These are phyloP conservation scores for Ginglymostoma cirratum DNA, from an alignment of 2,113 vertebrate genomes.

Conservation along the genomic window DNA sequence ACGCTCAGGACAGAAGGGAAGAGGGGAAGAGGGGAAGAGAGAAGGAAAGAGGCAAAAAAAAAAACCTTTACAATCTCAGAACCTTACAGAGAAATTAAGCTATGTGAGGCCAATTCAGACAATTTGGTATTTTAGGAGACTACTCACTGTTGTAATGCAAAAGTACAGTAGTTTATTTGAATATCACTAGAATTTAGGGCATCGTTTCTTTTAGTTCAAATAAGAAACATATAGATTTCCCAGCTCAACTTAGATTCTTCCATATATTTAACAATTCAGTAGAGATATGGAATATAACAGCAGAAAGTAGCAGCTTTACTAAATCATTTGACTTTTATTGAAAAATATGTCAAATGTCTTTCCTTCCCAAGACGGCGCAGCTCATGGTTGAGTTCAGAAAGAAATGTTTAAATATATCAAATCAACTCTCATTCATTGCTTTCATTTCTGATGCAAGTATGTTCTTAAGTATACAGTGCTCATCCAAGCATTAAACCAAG, in stretches of 20 bases:
- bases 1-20: too few relatives aligned
- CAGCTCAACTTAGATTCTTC: neutral
- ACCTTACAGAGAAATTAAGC: neutral
- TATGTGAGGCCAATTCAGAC: neutral
- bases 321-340: neutral
- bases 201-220: neutral
- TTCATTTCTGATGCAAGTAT: constrained; percentile 14
- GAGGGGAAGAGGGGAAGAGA: too few relatives aligned
- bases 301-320: neutral
- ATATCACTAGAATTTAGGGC: neutral
- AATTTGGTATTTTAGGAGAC: neutral
- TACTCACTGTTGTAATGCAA: neutral
- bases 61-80: neutral
- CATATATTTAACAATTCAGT: neutral
- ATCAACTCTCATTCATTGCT: neutral
- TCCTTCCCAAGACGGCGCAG: neutral
- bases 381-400: neutral
- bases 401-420: constrained; percentile 22
- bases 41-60: neutral
- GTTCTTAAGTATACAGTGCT: constrained; percentile 12
- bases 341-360: neutral
- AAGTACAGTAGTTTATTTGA: too few relatives aligned
- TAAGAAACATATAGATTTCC: neutral
- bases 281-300: neutral
- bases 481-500: neutral